Evolutionary conservation across 2,797 vertebrate genomes (phyloP), one percentile per base, ranked within the genome.

Genomic region (Petrocephalus sullivani): DNA sequence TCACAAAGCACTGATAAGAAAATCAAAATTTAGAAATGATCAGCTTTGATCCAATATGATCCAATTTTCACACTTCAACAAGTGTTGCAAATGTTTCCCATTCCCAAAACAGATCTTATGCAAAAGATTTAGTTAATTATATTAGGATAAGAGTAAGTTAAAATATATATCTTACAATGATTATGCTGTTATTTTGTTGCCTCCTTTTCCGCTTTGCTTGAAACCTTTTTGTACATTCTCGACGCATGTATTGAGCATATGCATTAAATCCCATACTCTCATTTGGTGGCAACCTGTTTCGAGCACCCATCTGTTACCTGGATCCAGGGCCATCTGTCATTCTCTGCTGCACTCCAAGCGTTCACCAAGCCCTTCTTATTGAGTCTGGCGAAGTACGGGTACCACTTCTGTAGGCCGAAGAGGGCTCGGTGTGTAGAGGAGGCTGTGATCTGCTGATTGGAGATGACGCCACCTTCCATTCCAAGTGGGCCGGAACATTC

Each of bases 271-370:
- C n/a, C 54, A 33, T 53, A 54, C 53, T 33, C n/a, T 84, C 53
- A 84, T 84, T 53, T 14, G 16, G 3, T 41, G 14, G 54, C 53
- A 85, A 19, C 23, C 54, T 85, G 84, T 85, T 58, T 58, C 53
- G 16, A 28, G 51, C 54, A 14, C n/a, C 81, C 53, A 85, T 87
- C 60, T 87, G 86, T 64, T 87, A 64, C 86, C 60, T 41, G 98
- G 94, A 99, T 99, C 98, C 98, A 99, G 0, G 98, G 98, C 98
- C 98, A 99, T 96, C 98, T 97, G 96, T 99, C 98, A 91, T 99
- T 99, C 94, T 99, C 98, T 91, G 98, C 98, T 86, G 98, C 97
- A 14, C 98, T 99, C 98, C 98, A 99, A 88, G 98, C 98, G 28
- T 99, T 99, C 93, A 99, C 98, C 92, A 99, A 97, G 85, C 98